phyloP scores from a whole-genome alignment of 2,113 vertebrate genomes.

The Parus major region DNA sequence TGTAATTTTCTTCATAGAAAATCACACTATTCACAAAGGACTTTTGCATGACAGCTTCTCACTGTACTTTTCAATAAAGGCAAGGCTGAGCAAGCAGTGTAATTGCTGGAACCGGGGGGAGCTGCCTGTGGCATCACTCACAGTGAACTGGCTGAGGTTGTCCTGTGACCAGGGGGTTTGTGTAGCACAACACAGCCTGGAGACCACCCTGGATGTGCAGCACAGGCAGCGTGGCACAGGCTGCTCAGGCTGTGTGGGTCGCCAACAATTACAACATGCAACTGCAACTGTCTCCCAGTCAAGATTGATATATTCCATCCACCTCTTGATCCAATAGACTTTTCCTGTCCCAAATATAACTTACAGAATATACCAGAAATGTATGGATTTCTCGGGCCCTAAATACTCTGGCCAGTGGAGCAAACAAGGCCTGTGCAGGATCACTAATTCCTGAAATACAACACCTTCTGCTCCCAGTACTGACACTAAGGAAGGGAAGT shows the following conservation, averaged over 20 bases:
- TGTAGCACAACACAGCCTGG: neutral
- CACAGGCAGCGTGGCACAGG: neutral
- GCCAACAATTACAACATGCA: neutral
- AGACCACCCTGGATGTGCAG: neutral
- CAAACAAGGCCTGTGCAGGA: neutral
- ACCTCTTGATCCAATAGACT: neutral
- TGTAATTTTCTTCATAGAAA: neutral
- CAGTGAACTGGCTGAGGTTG: neutral
- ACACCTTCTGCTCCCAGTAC: neutral
- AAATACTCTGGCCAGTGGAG: neutral
- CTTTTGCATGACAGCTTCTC: neutral
- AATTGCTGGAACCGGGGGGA: neutral
- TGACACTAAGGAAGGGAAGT: neutral
- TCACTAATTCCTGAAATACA: neutral
- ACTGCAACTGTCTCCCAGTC: rapidly evolving
- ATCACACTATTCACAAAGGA: neutral
- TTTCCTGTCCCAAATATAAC: neutral
- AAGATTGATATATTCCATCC: neutral
- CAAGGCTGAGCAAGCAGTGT: neutral
- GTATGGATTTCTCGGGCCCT: neutral
- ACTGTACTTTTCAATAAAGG: neutral
- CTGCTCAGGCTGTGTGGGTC: neutral
- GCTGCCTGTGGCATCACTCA: neutral
- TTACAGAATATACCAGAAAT: neutral
- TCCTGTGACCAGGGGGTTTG: neutral